These are phyloP conservation scores for Apostichopus japonicus DNA, from an alignment of 35 echinoderm and acorn worm genomes.

Conservation along the genomic window DNA sequence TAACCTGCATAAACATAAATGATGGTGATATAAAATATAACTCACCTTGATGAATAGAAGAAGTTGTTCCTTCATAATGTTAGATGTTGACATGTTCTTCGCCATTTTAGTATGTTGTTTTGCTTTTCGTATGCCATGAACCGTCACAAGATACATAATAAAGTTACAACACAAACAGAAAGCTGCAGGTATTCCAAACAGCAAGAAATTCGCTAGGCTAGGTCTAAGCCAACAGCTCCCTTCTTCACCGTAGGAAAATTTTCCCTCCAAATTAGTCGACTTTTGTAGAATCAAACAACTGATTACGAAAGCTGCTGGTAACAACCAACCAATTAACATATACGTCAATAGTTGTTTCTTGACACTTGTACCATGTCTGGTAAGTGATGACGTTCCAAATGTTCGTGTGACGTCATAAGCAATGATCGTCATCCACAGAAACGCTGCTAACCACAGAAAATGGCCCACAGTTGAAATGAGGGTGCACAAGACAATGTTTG, in stretches of 20 bases:
- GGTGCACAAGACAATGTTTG: neutral
- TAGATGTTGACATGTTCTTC: slow-evolving; percentile 11
- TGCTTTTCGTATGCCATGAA: neutral
- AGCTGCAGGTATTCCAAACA: slow-evolving; percentile 45
- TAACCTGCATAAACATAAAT: too few species aligned
- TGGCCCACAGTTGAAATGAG: slow-evolving; percentile 47
- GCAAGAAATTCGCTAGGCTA: slow-evolving; percentile 21
- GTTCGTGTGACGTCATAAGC: slow-evolving; percentile 74
- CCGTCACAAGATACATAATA: slow-evolving; percentile 10
- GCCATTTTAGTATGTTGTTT: slow-evolving; percentile 34
- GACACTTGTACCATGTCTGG: neutral
- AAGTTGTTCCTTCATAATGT: slow-evolving; percentile 16
- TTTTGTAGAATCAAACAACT: neutral
- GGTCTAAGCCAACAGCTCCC: slow-evolving; percentile 44
- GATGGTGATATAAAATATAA: neutral
- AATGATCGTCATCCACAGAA: slow-evolving; percentile 69
- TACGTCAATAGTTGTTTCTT: neutral
- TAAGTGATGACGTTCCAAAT: slow-evolving; percentile 5
- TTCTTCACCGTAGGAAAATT: neutral
- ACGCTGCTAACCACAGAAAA: slow-evolving; percentile 71
- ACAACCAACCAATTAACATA: slow-evolving; percentile 40
- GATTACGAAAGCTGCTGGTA: neutral
- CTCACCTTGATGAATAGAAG: slow-evolving; percentile 28
- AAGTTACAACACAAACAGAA: slow-evolving; percentile 19
- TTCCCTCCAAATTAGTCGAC: neutral